Conservation (phyloP, 1,140 invertebrate genomes). For the Drosophila equinoxialis region DNA sequence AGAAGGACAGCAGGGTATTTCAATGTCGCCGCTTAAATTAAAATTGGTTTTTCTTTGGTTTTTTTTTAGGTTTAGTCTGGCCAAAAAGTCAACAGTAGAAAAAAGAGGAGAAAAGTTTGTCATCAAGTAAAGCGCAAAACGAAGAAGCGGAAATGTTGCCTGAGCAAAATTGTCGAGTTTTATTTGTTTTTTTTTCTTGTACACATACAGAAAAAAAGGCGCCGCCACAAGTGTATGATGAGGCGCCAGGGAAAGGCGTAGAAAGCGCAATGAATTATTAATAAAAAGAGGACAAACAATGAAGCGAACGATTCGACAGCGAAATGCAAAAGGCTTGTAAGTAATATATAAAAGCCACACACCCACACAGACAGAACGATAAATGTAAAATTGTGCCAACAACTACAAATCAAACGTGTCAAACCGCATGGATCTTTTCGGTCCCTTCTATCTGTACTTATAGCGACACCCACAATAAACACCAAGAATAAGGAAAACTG, state of each 20-base stretch:
- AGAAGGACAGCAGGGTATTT: neutral
- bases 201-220: slow-evolving; percentile 44
- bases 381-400: slow-evolving; percentile 54
- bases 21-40: neutral
- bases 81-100: neutral
- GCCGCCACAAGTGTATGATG: slow-evolving; percentile 55
- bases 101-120: neutral
- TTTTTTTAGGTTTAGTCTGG: neutral
- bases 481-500: neutral
- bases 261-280: slow-evolving; percentile 77
- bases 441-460: neutral
- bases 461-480: neutral
- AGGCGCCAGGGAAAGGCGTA: slow-evolving; percentile 61
- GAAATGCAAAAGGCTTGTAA: slow-evolving; percentile 22
- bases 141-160: slow-evolving; percentile 3
- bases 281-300: slow-evolving; percentile 35
- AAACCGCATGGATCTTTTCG: slow-evolving; percentile 26
- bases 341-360: neutral
- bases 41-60: neutral
- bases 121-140: neutral
- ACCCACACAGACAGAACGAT: slow-evolving; percentile 20
- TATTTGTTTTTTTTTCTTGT: slow-evolving; percentile 12
- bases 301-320: slow-evolving; percentile 13
- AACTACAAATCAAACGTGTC: slow-evolving; percentile 66
- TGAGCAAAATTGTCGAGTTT: slow-evolving; percentile 5